These are phyloP conservation scores for Pogonocherus hispidulus DNA, from an alignment of 2,888 invertebrate species.

Conservation along the genomic window DNA sequence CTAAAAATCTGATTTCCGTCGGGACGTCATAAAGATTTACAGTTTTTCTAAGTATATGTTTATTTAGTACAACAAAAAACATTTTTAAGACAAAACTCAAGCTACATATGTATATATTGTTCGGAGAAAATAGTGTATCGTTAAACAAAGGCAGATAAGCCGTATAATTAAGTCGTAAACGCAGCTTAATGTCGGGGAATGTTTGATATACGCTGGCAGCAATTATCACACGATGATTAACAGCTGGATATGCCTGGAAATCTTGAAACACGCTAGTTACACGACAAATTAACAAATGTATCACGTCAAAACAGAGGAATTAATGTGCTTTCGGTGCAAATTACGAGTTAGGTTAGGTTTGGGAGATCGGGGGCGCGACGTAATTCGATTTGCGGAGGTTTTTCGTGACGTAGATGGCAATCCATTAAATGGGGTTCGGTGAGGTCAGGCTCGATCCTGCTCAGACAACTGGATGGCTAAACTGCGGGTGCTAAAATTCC, in stretches of 20 bases:
- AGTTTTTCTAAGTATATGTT: too few species aligned
- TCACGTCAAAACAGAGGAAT: conserved; percentile 22
- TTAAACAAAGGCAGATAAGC: background rate
- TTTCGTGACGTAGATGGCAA: background rate
- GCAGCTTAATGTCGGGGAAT: background rate
- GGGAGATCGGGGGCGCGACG: background rate
- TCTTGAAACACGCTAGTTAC: conserved; percentile 27
- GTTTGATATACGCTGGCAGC: conserved; percentile 4
- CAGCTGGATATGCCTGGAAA: conserved; percentile 6
- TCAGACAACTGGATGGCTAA: background rate
- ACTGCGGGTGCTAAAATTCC: background rate
- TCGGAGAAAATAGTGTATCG: background rate
- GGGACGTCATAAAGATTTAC: too few species aligned
- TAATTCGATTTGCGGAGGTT: background rate
- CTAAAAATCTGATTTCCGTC: too few species aligned
- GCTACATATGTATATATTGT: too few species aligned
- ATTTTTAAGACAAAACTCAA: too few species aligned
- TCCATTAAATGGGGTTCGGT: background rate
- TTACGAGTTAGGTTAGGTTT: conserved; percentile 12
- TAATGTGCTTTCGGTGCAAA: conserved; percentile 3
- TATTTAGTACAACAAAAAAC: too few species aligned
- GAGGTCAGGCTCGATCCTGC: background rate
- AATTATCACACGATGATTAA: conserved; percentile 22
- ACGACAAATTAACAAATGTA: conserved; percentile 27
- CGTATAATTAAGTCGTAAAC: background rate